Evolutionary conservation across 2,797 vertebrate genomes (phyloP).

Genomic region (Decapterus maruadsi): DNA sequence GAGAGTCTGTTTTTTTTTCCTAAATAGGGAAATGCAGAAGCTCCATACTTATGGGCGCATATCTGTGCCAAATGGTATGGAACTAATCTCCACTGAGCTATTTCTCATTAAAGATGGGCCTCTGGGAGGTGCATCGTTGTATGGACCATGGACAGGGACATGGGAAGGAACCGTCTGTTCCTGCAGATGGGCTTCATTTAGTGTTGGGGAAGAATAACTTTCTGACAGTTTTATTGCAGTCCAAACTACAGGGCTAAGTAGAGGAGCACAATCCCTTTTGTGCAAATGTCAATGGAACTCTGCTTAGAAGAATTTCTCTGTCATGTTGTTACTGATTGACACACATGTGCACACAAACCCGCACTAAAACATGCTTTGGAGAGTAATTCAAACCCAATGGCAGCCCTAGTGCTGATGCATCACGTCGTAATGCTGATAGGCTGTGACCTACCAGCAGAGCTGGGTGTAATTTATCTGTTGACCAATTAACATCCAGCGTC

Average conservation of each 20-base stretch:
- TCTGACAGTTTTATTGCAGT: slow-evolving; percentile 71
- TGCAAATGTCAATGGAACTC: slow-evolving; percentile 32
- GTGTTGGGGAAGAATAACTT: slow-evolving; percentile 66
- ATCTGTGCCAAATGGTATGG: slow-evolving; percentile 84
- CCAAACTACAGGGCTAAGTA: slow-evolving; percentile 43
- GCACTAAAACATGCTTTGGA: slow-evolving; percentile 35
- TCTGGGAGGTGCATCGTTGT: slow-evolving; percentile 64
- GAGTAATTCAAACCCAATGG: slow-evolving; percentile 29
- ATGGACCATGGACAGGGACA: slow-evolving; percentile 60
- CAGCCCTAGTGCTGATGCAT: slow-evolving; percentile 57
- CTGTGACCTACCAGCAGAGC: slow-evolving; percentile 38
- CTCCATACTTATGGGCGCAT: slow-evolving; percentile 69
- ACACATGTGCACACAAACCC: slow-evolving; percentile 18
- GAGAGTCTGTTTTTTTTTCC: slow-evolving; percentile 41
- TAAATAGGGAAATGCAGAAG: slow-evolving; percentile 54
- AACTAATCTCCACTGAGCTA: slow-evolving; percentile 86
- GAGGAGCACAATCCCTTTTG: slow-evolving; percentile 39
- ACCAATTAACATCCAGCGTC: slow-evolving; percentile 54
- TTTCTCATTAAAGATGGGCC: slow-evolving; percentile 85
- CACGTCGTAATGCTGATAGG: slow-evolving; percentile 15
- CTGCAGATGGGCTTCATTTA: slow-evolving; percentile 77
- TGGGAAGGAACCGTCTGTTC: slow-evolving; percentile 67
- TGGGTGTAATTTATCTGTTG: slow-evolving; percentile 42
- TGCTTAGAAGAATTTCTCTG: slow-evolving; percentile 45
- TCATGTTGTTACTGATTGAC: slow-evolving; percentile 51